Base-by-base conservation (phyloP, 2,113 vertebrate species). In the Chlorodrepanis virens region DNA sequence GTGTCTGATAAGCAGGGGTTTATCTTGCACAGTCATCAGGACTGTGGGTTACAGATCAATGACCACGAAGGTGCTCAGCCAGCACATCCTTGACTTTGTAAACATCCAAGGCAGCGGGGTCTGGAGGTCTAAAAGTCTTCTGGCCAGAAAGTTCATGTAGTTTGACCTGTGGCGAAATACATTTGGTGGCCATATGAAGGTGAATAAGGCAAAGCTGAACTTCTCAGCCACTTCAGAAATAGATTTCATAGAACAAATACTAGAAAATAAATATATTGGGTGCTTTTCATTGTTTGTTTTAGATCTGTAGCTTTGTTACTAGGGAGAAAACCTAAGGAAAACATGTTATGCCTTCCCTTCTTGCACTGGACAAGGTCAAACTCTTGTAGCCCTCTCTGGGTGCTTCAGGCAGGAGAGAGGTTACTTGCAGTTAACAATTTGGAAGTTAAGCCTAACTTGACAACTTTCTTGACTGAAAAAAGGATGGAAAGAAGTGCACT, bases 381-480 rank as follows among this genome's bases (percentile, higher is more conserved):
- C 4, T 2, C 44, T 54, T 37, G n/a, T 2, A 69, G 67, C 81
- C 33, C 20, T 68, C 27, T 65, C 19, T 21, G 9, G 10, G 16
- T 57, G 56, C 52, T 56, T 5, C 27, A 63, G 80, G 49, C 68
- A 81, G 44, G 49, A 53, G 59, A 52, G 50, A 15, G 31, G 28
- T 28, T 83, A 49, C 82, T 65, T 22, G n/a, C 83, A 71, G 50
- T 52, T 64, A 53, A 75, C 31, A 59, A 0, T 21, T 37, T 11
- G 25, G 47, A 84, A 95, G 81, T 89, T 84, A 19, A 47, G 27
- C 50, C 5, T 33, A 60, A 89, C 72, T 84, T 84, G 80, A 78
- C 91, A 94, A 79, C 83, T 93, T 89, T 57, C 65, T 88, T 76
- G 53, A 86, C 61, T 89, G 84, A 56, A 67, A 45, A 89, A 57